A percentile compares a stretch with the other conserved stretches of the same genome.
Conservation (phyloP, 2,113 vertebrate genomes). For the Argyrosomus japonicus region DNA sequence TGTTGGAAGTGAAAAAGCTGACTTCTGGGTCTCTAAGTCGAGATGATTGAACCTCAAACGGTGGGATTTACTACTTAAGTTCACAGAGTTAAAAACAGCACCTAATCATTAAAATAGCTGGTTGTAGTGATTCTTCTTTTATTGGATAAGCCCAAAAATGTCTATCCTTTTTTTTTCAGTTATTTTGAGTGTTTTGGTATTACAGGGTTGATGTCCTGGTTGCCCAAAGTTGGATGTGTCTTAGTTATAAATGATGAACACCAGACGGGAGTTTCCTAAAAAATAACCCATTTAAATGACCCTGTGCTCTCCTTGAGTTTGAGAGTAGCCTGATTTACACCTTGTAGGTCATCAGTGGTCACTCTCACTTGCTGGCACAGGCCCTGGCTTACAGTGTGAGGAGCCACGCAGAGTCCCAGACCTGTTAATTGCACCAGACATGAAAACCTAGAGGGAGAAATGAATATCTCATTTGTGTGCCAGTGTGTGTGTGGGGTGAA, state of each 20-base stretch:
- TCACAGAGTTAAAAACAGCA: constrained; percentile 35
- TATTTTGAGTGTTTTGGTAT: constrained; percentile 7
- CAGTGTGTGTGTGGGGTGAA: constrained; percentile 72
- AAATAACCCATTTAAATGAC: constrained; percentile 38
- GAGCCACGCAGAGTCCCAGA: constrained; percentile 61
- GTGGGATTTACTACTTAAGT: constrained; percentile 19
- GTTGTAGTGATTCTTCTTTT: constrained; percentile 8
- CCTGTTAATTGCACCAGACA: constrained; percentile 81
- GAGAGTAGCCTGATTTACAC: constrained; percentile 54
- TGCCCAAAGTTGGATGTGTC: neutral
- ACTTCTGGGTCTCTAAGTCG: neutral
- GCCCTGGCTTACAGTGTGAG: constrained; percentile 47
- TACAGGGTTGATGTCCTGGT: neutral
- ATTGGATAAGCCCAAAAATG: constrained; percentile 25
- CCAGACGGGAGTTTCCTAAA: constrained; percentile 16
- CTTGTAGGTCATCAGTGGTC: constrained; percentile 57
- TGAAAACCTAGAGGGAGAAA: constrained; percentile 77
- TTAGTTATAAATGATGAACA: constrained; percentile 27
- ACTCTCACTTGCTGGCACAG: constrained; percentile 45
- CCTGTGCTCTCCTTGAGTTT: constrained; percentile 44
- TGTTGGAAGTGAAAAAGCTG: neutral
- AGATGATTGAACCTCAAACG: neutral
- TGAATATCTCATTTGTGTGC: constrained; percentile 81
- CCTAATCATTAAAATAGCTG: constrained; percentile 40
- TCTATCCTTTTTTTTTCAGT: neutral